These are phyloP conservation scores for Chloroclystis v-ata DNA, from an alignment of 2,888 invertebrate species.

Conservation along the genomic window DNA sequence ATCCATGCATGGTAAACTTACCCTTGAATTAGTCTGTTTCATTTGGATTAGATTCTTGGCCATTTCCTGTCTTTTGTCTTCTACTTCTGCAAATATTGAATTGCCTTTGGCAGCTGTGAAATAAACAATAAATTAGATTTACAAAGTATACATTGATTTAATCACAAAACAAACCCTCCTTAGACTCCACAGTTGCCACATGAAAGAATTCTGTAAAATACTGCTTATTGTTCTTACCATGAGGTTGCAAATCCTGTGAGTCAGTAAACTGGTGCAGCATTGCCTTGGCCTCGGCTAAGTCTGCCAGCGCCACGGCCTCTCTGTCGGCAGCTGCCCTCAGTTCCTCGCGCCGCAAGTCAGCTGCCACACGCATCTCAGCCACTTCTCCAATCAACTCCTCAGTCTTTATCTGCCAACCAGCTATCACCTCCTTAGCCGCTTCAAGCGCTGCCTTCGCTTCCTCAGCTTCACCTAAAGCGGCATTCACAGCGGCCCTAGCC, in stretches of 20 bases:
- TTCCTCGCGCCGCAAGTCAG: constrained; percentile 59
- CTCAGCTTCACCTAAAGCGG: constrained; percentile 49
- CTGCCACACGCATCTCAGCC: constrained; percentile 53
- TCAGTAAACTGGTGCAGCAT: constrained; percentile 59
- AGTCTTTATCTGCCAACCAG: constrained; percentile 55
- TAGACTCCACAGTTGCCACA: too few species aligned
- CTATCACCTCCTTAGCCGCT: constrained; percentile 48
- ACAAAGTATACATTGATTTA: background rate
- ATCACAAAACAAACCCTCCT: too few species aligned
- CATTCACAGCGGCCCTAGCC: constrained; percentile 43
- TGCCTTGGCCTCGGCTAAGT: constrained; percentile 60
- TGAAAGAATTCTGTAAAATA: too few species aligned
- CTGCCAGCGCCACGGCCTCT: constrained; percentile 57
- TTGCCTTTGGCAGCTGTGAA: constrained; percentile 80
- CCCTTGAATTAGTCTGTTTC: constrained; percentile 78
- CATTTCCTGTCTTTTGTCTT: constrained; percentile 81
- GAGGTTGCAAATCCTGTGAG: constrained; percentile 56
- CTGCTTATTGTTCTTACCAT: constrained; percentile 45
- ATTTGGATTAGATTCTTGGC: constrained; percentile 76
- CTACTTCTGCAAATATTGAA: constrained; percentile 81
- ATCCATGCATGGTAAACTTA: constrained; percentile 39
- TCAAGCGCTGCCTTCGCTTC: constrained; percentile 52
- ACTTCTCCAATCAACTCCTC: constrained; percentile 58
- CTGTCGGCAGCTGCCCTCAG: constrained; percentile 54
- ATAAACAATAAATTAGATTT: background rate